Percentiles rank a stretch among this genome's conserved stretches.
phyloP scores from a whole-genome alignment of 2,888 invertebrate genomes.

The Eledona agricola region DNA sequence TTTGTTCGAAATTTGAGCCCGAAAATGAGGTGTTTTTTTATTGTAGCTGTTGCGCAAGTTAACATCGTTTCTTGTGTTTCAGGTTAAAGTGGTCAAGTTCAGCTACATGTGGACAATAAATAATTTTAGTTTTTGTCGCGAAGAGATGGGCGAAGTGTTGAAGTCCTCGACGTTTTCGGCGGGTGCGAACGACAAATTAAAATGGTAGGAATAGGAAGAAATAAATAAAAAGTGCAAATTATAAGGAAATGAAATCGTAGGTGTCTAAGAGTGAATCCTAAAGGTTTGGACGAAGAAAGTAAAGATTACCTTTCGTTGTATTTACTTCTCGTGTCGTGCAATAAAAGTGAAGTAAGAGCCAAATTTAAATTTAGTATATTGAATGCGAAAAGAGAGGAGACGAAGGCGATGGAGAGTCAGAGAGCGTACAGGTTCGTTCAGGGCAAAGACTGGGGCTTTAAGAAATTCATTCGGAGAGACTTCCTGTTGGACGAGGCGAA shows the following conservation, averaged over 20 bases:
- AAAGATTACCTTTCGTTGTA: conserved; percentile 99
- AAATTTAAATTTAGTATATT: conserved; percentile 99
- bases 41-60: neutral
- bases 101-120: conserved; percentile 99
- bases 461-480: conserved; percentile 99
- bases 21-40: conserved; percentile 11
- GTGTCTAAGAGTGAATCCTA: conserved; percentile 99
- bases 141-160: conserved; percentile 99
- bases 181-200: conserved; percentile 99
- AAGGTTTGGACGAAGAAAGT: conserved; percentile 99
- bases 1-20: conserved; percentile 16
- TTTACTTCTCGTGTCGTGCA: conserved; percentile 98
- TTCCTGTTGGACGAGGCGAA: conserved; percentile 99
- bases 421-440: conserved; percentile 99
- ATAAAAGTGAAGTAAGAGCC: conserved; percentile 99
- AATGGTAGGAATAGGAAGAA: conserved; percentile 89
- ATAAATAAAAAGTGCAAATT: neutral
- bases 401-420: conserved; percentile 98
- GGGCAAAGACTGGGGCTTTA: conserved; percentile 99
- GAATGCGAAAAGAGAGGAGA: conserved; percentile 99
- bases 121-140: conserved; percentile 99
- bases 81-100: conserved; percentile 99
- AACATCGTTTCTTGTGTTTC: conserved; percentile 58
- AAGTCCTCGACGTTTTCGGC: conserved; percentile 99
- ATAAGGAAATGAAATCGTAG: conserved; percentile 61